A percentile compares a stretch with the other conserved stretches of the same genome.
Conservation (phyloP, 2,888 invertebrate species). For the Gymnocheta viridis region DNA sequence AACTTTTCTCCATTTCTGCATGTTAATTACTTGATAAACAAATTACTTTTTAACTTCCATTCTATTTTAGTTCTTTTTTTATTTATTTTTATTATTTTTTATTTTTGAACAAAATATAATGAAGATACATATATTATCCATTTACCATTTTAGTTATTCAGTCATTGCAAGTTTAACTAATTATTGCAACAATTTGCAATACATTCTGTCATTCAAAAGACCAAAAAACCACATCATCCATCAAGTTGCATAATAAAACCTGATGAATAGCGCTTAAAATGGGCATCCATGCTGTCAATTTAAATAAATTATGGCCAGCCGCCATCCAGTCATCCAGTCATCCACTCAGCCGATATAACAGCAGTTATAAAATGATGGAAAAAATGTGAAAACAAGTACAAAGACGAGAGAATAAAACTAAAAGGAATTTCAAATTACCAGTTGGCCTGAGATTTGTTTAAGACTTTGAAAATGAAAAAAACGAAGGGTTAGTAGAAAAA, state of each 20-base stretch:
- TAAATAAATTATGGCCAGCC: conserved; percentile 78
- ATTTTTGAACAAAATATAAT: background rate
- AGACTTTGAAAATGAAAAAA: background rate
- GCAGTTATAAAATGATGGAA: conserved; percentile 3
- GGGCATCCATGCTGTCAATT: conserved; percentile 81
- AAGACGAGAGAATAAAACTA: background rate
- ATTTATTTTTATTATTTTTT: too few relatives aligned
- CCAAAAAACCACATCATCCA: conserved; percentile 77
- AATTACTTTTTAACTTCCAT: background rate
- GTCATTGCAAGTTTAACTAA: conserved; percentile 61
- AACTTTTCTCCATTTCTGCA: background rate
- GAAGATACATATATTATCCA: background rate
- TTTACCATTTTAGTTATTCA: conserved; percentile 25
- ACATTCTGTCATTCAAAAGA: conserved; percentile 66
- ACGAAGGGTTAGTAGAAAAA: background rate
- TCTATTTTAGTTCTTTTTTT: background rate
- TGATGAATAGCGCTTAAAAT: conserved; percentile 81
- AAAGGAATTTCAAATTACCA: conserved; percentile 56
- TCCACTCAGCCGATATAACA: conserved; percentile 6
- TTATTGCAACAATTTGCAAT: conserved; percentile 72
- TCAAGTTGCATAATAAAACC: conserved; percentile 80
- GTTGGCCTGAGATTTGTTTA: conserved; percentile 27
- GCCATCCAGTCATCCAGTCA: conserved; percentile 54
- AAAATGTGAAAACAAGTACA: background rate
- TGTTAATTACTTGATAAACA: conserved; percentile 17